Conservation (phyloP, 2,888 invertebrate species). For the Drosophila monieri region DNA sequence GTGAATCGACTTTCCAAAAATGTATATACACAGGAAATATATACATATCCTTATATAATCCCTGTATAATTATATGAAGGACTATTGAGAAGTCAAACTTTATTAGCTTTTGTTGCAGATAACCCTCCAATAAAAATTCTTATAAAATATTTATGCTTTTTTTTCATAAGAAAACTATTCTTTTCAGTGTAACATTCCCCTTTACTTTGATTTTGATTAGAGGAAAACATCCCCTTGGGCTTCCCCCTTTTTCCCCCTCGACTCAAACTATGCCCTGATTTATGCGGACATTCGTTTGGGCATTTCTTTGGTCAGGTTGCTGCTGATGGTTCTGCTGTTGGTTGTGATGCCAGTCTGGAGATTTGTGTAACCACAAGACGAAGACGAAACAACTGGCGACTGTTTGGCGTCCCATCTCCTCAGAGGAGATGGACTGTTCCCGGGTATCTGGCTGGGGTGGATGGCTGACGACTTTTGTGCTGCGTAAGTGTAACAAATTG, state of each 20-base stretch:
- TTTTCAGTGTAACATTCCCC: constrained; percentile 16
- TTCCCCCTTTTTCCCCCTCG: constrained; percentile 54
- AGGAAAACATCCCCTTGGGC: constrained; percentile 53
- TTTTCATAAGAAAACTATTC: background rate
- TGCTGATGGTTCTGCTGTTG: constrained; percentile 3
- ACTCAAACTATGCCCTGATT: constrained; percentile 63
- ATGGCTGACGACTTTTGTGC: constrained; percentile 62
- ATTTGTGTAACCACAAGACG: constrained; percentile 65
- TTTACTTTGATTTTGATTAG: constrained; percentile 61
- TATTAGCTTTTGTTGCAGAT: too few relatives aligned
- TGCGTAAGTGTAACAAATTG: constrained; percentile 77
- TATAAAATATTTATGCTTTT: background rate
- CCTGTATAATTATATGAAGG: too few relatives aligned
- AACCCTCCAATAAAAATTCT: background rate
- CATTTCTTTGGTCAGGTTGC: constrained; percentile 72
- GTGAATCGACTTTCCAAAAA: background rate
- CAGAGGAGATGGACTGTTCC: constrained; percentile 17
- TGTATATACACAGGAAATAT: constrained; percentile 12
- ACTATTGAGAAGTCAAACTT: background rate
- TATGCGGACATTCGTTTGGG: constrained; percentile 61
- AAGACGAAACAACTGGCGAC: constrained; percentile 69
- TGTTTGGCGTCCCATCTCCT: constrained; percentile 57
- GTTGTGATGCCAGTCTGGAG: constrained; percentile 65
- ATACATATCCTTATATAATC: too few relatives aligned
- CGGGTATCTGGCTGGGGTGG: constrained; percentile 27